These are phyloP conservation scores for Megalonaias nervosa DNA, from an alignment of 1,140 invertebrate species.

Conservation along the genomic window DNA sequence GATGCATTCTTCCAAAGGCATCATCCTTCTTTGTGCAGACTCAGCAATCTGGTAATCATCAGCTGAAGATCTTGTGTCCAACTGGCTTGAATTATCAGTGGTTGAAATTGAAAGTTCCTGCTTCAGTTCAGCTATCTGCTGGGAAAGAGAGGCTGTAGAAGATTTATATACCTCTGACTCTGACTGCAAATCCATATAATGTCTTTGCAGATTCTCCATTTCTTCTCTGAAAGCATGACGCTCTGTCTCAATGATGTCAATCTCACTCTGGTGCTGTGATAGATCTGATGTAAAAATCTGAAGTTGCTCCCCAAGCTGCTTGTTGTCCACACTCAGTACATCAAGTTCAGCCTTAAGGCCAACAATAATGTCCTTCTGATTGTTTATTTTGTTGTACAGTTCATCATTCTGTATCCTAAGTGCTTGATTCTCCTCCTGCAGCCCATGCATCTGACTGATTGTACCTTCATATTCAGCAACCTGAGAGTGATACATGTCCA, in stretches of 20 bases:
- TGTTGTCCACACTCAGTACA: constrained; percentile 22
- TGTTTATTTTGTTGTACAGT: constrained; percentile 51
- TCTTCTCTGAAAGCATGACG: too few relatives aligned
- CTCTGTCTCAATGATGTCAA: too few relatives aligned
- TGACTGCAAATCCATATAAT: too few relatives aligned
- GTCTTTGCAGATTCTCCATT: too few relatives aligned
- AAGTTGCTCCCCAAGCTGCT: constrained; percentile 15
- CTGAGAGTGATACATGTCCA: constrained; percentile 21
- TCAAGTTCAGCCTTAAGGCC: constrained; percentile 41
- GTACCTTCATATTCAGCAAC: constrained; percentile 23
- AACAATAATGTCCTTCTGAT: constrained; percentile 48
- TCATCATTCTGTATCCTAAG: constrained; percentile 49
- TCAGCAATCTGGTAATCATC: too few relatives aligned
- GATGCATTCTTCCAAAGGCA: too few relatives aligned
- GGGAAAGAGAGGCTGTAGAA: background rate
- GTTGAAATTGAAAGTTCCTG: background rate
- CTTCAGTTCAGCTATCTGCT: background rate
- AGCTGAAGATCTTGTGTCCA: background rate
- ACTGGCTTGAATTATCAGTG: background rate
- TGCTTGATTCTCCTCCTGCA: constrained; percentile 43
- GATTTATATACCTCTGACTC: too few relatives aligned
- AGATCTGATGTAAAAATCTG: constrained; percentile 15
- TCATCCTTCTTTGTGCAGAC: too few relatives aligned
- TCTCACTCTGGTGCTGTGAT: constrained; percentile 11
- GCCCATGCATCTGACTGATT: constrained; percentile 14